Evolutionary conservation across 35 echinoderm and acorn worm species (phyloP).

Genomic region (Ptychodera flava): DNA sequence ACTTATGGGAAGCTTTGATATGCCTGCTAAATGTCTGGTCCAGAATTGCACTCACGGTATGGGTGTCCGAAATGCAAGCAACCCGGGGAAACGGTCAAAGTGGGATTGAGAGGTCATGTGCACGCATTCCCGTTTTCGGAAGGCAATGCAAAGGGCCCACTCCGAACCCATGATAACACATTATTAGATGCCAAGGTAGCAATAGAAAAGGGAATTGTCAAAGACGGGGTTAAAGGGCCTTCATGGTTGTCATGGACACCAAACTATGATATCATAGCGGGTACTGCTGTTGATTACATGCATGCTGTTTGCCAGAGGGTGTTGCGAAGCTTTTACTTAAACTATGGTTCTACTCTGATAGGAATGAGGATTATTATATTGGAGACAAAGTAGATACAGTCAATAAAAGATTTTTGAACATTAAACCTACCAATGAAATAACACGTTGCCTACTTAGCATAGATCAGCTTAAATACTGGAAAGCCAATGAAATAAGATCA

Average conservation of each 20-base stretch:
- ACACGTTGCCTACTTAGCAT: slow-evolving; percentile 5
- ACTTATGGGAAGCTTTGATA: slow-evolving; percentile 13
- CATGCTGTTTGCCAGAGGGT: slow-evolving; percentile 32
- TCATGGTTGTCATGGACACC: no score
- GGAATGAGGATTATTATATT: slow-evolving; percentile 13
- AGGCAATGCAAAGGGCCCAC: background rate
- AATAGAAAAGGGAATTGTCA: background rate
- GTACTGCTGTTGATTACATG: slow-evolving; percentile 43
- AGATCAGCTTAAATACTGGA: slow-evolving; percentile 35
- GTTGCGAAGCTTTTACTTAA: slow-evolving; percentile 18
- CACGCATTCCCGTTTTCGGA: slow-evolving; percentile 23
- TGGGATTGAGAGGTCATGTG: slow-evolving; percentile 17
- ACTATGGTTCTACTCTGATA: slow-evolving; percentile 25
- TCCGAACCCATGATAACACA: slow-evolving; percentile 3
- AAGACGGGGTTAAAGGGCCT: slow-evolving; percentile 10
- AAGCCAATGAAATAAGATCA: slow-evolving; percentile 34
- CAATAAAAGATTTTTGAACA: slow-evolving; percentile 28
- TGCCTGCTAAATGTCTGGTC: slow-evolving; percentile 10
- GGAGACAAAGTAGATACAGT: background rate
- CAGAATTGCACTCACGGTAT: slow-evolving; percentile 8
- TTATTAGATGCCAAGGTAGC: slow-evolving; percentile 5
- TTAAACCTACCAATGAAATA: slow-evolving; percentile 41
- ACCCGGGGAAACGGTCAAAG: slow-evolving; percentile 8
- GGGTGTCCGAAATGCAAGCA: slow-evolving; percentile 15
- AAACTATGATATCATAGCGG: slow-evolving; percentile 21